Evolutionary conservation across 2,113 vertebrate species (phyloP).

Genomic region (Rhea americana): DNA sequence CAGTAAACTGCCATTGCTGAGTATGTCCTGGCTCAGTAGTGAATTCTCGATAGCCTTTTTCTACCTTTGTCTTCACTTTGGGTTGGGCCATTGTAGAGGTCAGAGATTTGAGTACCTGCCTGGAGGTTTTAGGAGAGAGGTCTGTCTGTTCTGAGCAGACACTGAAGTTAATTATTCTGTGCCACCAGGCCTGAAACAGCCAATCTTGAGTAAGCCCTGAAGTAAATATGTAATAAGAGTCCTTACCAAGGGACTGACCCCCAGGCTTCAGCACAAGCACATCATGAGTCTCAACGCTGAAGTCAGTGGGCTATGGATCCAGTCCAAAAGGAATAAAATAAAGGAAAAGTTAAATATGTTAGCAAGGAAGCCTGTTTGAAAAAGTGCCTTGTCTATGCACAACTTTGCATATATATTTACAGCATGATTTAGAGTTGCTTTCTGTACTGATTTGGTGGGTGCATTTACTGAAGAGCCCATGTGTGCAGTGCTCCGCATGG

Average conservation of each 20-base stretch:
- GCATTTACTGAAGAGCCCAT: neutral
- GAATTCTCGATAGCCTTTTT: constrained; percentile 67
- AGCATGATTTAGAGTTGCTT: neutral
- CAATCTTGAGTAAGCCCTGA: neutral
- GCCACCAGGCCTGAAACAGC: neutral
- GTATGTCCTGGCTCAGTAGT: constrained; percentile 73
- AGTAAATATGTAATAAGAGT: neutral
- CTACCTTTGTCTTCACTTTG: constrained; percentile 57
- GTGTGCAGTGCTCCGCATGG: neutral
- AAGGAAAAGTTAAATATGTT: neutral
- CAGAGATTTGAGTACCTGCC: neutral
- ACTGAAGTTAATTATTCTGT: neutral
- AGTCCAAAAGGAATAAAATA: neutral
- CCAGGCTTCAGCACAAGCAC: neutral
- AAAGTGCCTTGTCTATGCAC: neutral
- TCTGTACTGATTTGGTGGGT: neutral
- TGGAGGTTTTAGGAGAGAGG: constrained; percentile 3
- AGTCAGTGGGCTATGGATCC: neutral
- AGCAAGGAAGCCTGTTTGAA: neutral
- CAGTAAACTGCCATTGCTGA: constrained; percentile 78
- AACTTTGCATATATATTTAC: neutral
- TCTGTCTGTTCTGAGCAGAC: neutral
- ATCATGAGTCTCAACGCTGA: neutral
- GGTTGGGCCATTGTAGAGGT: constrained; percentile 38
- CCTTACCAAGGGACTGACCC: neutral